Base-by-base conservation (phyloP, 2,113 vertebrate genomes). In the Pedionomus torquatus region DNA sequence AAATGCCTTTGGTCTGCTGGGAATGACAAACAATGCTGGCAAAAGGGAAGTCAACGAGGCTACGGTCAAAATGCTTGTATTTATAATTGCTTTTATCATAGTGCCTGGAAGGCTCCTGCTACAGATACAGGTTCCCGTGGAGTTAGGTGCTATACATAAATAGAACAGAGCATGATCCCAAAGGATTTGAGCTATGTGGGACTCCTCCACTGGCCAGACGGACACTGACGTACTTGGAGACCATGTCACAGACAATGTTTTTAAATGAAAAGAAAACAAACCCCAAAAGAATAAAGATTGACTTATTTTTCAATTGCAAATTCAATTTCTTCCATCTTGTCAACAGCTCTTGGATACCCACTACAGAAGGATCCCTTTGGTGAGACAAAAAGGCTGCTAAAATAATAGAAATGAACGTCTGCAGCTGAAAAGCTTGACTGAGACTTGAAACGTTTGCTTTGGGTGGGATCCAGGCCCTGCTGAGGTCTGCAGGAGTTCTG, bases 401-500 rank as follows among this genome's bases (percentile, higher is more conserved):
- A 95, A 66, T 70, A 92, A 58, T 63, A 81, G 89, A 75, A 71
- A 75, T 19, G 5, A 87, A 81, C 0, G 7, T 89, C 83, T 91
- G 69, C 83, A 95, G 80, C 76, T 88, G 90, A 92, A 77, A 35
- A 92, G 54, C 55, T 71, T 90, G 87, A 69, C 64, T 78, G 55
- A 74, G 77, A 64, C 80, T 92, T 60, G 72, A 51, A n/a, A 66
- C 90, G 91, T 94, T 96, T 95, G 46, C 80, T 90, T 96, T 95
- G 91, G 93, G 51, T 70, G n/a, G 43, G 31, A 86, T 74, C 95
- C 96, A 95, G 76, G 37, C 74, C 86, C 94, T 83, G 91, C 86
- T 81, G 96, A 96, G 68, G 86, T 87, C 83, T 89, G 83, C 77
- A 89, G 86, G 86, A 93, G 94, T 81, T 96, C 70, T 95, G 72